Conservation (phyloP, 37 sponge, comb jelly and placozoan species). For the Ephydatia muelleri region DNA sequence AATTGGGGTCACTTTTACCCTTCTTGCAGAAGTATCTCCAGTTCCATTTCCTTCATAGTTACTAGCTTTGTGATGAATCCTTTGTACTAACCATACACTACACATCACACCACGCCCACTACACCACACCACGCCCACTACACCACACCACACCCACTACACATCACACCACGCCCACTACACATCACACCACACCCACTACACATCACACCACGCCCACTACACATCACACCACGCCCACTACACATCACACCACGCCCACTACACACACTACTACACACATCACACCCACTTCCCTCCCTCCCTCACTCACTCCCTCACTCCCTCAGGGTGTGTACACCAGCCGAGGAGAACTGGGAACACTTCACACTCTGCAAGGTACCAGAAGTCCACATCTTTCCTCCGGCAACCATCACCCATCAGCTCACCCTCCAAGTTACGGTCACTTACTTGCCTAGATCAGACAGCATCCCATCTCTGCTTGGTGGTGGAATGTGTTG, state of each 20-base stretch:
- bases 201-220: too few relatives aligned
- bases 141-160: too few relatives aligned
- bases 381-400: constrained; percentile 41
- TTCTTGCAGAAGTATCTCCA: too few relatives aligned
- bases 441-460: constrained; percentile 36
- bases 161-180: too few relatives aligned
- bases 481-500: not conserved
- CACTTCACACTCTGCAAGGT: constrained; percentile 21
- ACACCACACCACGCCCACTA: too few relatives aligned
- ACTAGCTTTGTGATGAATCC: too few relatives aligned
- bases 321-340: constrained; percentile 41
- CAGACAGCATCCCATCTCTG: constrained; percentile 19
- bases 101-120: too few relatives aligned
- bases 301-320: not conserved
- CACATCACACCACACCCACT: too few relatives aligned
- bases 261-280: not conserved
- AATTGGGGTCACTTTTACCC: not conserved
- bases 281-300: not conserved
- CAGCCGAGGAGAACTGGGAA: constrained; percentile 25
- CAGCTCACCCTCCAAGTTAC: constrained; percentile 29
- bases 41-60: too few relatives aligned
- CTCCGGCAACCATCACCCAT: constrained; percentile 6
- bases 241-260: not conserved
- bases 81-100: too few relatives aligned
- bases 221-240: too few relatives aligned